Evolutionary conservation across 2,797 vertebrate species (phyloP), one percentile per base, ranked within the genome.

Genomic region (Triplophysa yarkandensis): DNA sequence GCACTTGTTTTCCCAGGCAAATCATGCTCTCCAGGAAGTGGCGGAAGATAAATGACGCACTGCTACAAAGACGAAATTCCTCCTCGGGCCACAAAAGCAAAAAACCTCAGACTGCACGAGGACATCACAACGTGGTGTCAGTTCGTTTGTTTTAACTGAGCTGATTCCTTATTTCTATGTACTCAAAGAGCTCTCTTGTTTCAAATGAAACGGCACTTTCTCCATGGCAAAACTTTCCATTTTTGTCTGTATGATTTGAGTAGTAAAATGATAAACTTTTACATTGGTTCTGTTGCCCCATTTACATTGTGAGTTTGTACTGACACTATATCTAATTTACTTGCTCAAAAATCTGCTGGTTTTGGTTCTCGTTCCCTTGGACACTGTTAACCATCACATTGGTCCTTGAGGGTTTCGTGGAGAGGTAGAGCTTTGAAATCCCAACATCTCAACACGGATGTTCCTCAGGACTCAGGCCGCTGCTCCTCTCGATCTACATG

Each of bases 131-230:
- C 83, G 85, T 76, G 80, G 85, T 86, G 87, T 88, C 86, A 85
- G 82, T 86, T 8, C n/a, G 84, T 82, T 71, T 43, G 77, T 88
- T 91, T 88, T 89, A 90, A 89, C 90, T 89, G 89, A 89, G 88
- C 85, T 89, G 89, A 90, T 90, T 90, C 89, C 86, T 87, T 89
- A 90, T 88, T 90, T 87, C 85, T 84, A 81, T 83, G 82, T 87
- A 27, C 89, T 90, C 87, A 91, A 92, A 91, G 92, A 92, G 90
- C 86, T 88, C 88, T 91, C 90, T 86, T 87, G 91, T 88, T 87
- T 90, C 10, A 9, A 36, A 36, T 36, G 34, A 8, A 36, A 36
- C 9, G 1, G 7, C 39, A 41, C 39, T 41, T 16, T 41, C 7
- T 41, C 11, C 23, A 25, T 52, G 2, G 19, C 10, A 9, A 50